These are phyloP conservation scores for Coptodon bakossiorum DNA, from an alignment of 2,113 vertebrate genomes.

Conservation along the genomic window DNA sequence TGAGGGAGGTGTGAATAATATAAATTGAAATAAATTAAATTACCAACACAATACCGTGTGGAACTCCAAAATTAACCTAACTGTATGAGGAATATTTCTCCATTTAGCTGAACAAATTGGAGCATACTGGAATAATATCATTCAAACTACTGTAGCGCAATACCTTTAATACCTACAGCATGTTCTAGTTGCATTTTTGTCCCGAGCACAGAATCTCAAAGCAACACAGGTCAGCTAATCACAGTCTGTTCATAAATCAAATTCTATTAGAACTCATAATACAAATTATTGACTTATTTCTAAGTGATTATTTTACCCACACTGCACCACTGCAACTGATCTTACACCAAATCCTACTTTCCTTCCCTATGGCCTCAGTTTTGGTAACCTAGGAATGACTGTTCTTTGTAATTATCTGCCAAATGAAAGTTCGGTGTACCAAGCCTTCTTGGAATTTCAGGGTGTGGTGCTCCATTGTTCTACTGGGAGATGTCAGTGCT, in stretches of 20 bases:
- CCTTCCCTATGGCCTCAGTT: not conserved
- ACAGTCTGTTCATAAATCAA: not conserved
- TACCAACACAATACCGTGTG: no score
- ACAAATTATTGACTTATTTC: not conserved
- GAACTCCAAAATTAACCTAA: no score
- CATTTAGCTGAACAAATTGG: no score
- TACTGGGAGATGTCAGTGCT: not conserved
- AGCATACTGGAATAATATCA: not conserved
- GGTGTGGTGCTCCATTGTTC: not conserved
- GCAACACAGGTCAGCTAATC: not conserved
- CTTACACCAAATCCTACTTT: not conserved
- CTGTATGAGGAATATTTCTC: no score
- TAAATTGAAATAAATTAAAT: no score
- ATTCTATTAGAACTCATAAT: not conserved
- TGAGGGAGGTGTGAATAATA: no score
- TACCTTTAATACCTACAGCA: not conserved
- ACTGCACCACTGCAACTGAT: not conserved
- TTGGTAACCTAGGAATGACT: not conserved
- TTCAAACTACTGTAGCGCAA: not conserved
- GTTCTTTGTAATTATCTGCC: not conserved
- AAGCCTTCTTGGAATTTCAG: not conserved
- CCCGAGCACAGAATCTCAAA: not conserved
- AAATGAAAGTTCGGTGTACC: not conserved
- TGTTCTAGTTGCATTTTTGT: not conserved
- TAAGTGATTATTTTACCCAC: not conserved